Percentiles rank a stretch among this genome's conserved stretches.
These are phyloP conservation scores for Drosophila simulans DNA, from an alignment of 1,140 invertebrate species.

Conservation along the genomic window DNA sequence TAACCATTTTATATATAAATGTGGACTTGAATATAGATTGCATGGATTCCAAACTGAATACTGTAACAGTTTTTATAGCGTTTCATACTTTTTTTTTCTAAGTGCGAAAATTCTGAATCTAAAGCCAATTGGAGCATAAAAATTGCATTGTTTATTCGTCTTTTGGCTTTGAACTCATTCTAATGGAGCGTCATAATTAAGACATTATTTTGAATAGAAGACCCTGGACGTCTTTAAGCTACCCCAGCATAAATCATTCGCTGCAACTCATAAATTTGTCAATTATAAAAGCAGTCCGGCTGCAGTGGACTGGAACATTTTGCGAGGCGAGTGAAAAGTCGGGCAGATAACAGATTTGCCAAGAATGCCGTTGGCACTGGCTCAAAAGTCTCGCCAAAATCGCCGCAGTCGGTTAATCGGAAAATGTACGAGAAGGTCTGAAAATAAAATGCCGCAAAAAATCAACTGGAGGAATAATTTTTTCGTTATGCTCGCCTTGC, in stretches of 20 bases:
- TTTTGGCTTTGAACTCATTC: constrained; percentile 20
- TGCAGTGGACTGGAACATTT: constrained; percentile 64
- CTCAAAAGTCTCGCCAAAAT: constrained; percentile 50
- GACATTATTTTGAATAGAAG: constrained; percentile 28
- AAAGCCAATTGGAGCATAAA: constrained; percentile 68
- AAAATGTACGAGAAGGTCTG: constrained; percentile 44
- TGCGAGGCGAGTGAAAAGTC: constrained; percentile 23
- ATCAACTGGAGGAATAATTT: constrained; percentile 69
- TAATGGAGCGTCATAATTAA: constrained; percentile 39
- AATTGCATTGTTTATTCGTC: constrained; percentile 42
- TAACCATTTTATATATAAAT: too few species aligned
- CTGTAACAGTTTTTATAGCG: background rate
- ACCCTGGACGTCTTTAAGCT: constrained; percentile 2
- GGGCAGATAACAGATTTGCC: constrained; percentile 71
- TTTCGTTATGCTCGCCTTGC: constrained; percentile 43
- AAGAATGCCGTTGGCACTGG: constrained; percentile 65
- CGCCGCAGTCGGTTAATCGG: constrained; percentile 68
- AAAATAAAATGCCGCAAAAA: constrained; percentile 62
- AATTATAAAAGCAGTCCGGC: constrained; percentile 65
- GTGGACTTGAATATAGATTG: too few species aligned
- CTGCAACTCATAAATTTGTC: constrained; percentile 40
- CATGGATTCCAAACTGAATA: too few species aligned
- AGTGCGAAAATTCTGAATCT: background rate
- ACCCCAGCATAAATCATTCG: constrained; percentile 42
- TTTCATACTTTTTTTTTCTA: background rate